Percentiles rank a stretch among this genome's conserved stretches.
phyloP scores from a whole-genome alignment of 37 sponge, comb jelly and placozoan genomes.

The Halisarca cf. caerulea region DNA sequence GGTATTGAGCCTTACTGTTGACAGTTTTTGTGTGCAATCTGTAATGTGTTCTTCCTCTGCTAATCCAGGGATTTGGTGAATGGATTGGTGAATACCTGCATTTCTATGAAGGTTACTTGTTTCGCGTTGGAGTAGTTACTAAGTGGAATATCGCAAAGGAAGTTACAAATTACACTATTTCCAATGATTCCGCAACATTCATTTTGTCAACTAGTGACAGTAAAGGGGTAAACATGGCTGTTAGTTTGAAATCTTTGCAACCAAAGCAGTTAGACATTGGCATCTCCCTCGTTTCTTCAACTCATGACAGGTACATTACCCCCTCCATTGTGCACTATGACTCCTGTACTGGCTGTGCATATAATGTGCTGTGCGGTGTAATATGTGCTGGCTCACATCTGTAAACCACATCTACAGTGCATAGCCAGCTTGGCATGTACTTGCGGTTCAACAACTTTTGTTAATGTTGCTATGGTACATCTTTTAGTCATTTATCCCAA shows the following conservation, averaged over 20 bases:
- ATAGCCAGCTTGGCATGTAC: too few relatives aligned
- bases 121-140: constrained; percentile 37
- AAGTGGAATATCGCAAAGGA: constrained; percentile 53
- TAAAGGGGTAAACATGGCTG: constrained; percentile 6
- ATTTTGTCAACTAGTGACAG: constrained; percentile 33
- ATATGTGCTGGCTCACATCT: too few relatives aligned
- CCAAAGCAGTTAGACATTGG: constrained; percentile 37
- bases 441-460: too few relatives aligned
- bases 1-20: too few relatives aligned
- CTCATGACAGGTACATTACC: too few relatives aligned
- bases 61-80: constrained; percentile 59
- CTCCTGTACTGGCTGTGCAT: neutral
- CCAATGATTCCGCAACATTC: constrained; percentile 2
- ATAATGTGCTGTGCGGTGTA: too few relatives aligned
- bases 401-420: too few relatives aligned
- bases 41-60: neutral
- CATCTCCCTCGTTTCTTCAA: constrained; percentile 35
- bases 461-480: too few relatives aligned
- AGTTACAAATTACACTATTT: constrained; percentile 15
- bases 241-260: constrained; percentile 1
- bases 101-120: constrained; percentile 63
- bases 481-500: too few relatives aligned
- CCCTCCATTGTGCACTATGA: neutral
- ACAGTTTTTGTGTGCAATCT: neutral
- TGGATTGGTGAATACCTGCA: constrained; percentile 52